phyloP scores from a whole-genome alignment of 2,113 vertebrate species.

The Todiramphus chloris region DNA sequence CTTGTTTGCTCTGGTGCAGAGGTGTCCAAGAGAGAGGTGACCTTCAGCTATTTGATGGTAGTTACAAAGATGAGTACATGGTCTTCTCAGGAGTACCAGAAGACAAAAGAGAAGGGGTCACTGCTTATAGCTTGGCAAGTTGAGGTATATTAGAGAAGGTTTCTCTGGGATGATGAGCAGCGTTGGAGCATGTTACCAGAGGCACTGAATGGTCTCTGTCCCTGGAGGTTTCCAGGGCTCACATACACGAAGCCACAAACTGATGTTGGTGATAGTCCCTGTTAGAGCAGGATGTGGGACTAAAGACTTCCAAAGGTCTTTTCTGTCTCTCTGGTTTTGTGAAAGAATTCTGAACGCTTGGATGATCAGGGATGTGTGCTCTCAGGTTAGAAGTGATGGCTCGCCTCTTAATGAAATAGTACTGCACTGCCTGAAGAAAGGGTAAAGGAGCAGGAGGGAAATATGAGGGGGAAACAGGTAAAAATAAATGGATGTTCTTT shows the following conservation, averaged over 20 bases:
- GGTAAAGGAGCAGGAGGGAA: neutral
- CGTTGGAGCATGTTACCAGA: neutral
- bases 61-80: neutral
- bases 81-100: neutral
- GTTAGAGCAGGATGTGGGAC: neutral
- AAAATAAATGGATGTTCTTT: neutral
- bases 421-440: neutral
- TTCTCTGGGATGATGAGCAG: neutral
- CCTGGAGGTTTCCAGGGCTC: neutral
- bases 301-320: neutral
- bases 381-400: neutral
- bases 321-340: neutral
- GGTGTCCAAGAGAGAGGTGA: neutral
- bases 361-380: neutral
- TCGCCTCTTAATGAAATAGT: neutral
- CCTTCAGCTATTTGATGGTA: neutral
- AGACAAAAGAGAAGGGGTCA: neutral
- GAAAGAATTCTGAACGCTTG: neutral
- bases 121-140: neutral
- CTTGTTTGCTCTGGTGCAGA: neutral
- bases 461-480: neutral
- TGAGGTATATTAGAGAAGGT: neutral
- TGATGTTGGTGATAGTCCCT: neutral
- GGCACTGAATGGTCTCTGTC: neutral
- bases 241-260: neutral